Evolutionary conservation across 2,888 invertebrate genomes (phyloP), one percentile per base, ranked within the genome.

Genomic region (Didymodactylos carnosus): DNA sequence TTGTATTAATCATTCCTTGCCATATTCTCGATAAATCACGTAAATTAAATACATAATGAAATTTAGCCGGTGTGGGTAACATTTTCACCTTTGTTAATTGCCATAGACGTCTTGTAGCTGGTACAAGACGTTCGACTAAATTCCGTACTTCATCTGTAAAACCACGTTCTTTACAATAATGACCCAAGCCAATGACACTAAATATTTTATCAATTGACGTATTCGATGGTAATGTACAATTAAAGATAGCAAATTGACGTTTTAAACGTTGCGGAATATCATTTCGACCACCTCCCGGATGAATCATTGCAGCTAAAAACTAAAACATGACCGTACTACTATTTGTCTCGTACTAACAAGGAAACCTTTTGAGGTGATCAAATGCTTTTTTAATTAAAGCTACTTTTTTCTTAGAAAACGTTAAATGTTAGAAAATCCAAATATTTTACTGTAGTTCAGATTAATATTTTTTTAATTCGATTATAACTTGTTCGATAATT

Each of bases 31-130:
- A 93, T 78, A 95, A 84, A 83, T 95, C 95, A 78, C 95, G 86
- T 79, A 95, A 86, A 80, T 91, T 94, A 84, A 95, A 95, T 7
- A 94, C 90, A 80, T 95, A 95, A 83, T 95, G 95, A 82, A 94
- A 95, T 84, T 95, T 94, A 0, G 94, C 94, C 25, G 94, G 94
- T 1, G 94, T 94, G 3, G 94, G 94, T 77, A 94, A 84, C 78
- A 94, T 86, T 78, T 90, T 90, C 14, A 86, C 85, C 81, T 94
- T 88, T 0, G 94, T 94, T 76, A 87, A 87, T 80, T 91, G 89
- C 94, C 94, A 94, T 39, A 95, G 84, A 76, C 89, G 86, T 79
- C 94, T 86, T 0, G 95, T 95, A 72, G 94, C 82, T 1, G 91
- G 89, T 71, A 95, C 90, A 75, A 95, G 86, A 82, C 89, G 90